A percentile compares a stretch with the other conserved stretches of the same genome.
These are phyloP conservation scores for Spisula solida DNA, from an alignment of 2,888 invertebrate genomes.

Conservation along the genomic window DNA sequence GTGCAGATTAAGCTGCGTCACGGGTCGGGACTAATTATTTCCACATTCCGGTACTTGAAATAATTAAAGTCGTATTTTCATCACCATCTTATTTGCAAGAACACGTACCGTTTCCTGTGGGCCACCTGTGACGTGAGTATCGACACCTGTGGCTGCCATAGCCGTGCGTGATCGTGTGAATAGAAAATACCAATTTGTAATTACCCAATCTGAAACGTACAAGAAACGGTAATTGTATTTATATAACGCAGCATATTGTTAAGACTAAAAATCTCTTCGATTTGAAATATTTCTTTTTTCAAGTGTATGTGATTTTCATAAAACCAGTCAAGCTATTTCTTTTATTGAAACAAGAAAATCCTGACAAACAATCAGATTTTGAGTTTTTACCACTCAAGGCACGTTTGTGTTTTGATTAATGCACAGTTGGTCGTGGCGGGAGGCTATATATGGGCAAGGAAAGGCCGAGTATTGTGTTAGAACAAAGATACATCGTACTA, in stretches of 20 bases:
- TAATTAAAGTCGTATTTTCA: constrained; percentile 2
- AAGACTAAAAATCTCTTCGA: constrained; percentile 13
- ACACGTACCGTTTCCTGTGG: constrained; percentile 10
- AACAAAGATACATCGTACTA: constrained; percentile 49
- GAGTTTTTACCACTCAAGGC: constrained; percentile 40
- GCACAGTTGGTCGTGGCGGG: constrained; percentile 12
- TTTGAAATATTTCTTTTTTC: constrained; percentile 31
- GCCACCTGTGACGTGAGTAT: constrained; percentile 19
- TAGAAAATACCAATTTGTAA: constrained; percentile 16
- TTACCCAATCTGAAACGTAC: background rate
- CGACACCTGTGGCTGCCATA: constrained; percentile 21
- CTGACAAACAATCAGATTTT: constrained; percentile 29
- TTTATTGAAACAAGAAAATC: constrained; percentile 39
- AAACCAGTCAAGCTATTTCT: constrained; percentile 23
- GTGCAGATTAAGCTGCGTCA: constrained; percentile 10
- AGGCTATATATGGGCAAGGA: constrained; percentile 44
- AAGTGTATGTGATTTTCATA: constrained; percentile 27
- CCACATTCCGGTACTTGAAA: background rate
- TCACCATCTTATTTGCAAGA: background rate
- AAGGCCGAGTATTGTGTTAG: constrained; percentile 51
- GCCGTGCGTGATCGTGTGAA: constrained; percentile 33
- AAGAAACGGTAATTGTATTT: background rate
- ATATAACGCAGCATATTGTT: background rate
- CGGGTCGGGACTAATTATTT: constrained; percentile 7
- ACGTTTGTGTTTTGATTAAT: constrained; percentile 59